phyloP scores from a whole-genome alignment of 2,113 vertebrate species.

The Panthera leo region DNA sequence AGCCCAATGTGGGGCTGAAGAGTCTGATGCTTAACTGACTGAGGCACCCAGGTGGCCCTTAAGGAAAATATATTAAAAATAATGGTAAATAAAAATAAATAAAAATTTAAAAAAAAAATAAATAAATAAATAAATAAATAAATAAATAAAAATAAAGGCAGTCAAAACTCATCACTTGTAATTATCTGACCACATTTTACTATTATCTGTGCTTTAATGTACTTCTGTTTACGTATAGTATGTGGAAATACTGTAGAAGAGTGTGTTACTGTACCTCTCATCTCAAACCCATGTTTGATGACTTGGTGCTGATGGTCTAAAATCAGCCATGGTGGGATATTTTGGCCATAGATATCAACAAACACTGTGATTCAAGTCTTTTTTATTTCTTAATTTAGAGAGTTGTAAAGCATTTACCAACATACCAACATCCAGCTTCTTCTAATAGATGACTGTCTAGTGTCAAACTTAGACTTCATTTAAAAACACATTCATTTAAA shows the following conservation, averaged over 20 bases:
- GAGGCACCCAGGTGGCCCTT: background rate
- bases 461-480: constrained; percentile 44
- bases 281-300: background rate
- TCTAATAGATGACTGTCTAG: constrained; percentile 35
- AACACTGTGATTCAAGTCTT: background rate
- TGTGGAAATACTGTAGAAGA: background rate
- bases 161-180: background rate
- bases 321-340: background rate
- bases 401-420: constrained; percentile 35
- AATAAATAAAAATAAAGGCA: background rate
- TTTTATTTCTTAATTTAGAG: background rate
- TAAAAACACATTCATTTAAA: constrained; percentile 59
- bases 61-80: constrained; percentile 21
- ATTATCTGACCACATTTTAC: background rate
- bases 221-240: background rate
- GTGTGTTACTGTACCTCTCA: background rate
- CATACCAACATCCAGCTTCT: background rate
- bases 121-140: background rate
- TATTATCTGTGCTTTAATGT: background rate
- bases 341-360: background rate
- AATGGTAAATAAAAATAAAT: background rate
- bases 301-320: background rate
- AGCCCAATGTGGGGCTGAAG: too few relatives aligned
- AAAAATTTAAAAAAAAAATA: background rate
- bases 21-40: too few relatives aligned